Evolutionary conservation across 2,888 invertebrate species (phyloP).

Genomic region (Noctuana brunneofusca): DNA sequence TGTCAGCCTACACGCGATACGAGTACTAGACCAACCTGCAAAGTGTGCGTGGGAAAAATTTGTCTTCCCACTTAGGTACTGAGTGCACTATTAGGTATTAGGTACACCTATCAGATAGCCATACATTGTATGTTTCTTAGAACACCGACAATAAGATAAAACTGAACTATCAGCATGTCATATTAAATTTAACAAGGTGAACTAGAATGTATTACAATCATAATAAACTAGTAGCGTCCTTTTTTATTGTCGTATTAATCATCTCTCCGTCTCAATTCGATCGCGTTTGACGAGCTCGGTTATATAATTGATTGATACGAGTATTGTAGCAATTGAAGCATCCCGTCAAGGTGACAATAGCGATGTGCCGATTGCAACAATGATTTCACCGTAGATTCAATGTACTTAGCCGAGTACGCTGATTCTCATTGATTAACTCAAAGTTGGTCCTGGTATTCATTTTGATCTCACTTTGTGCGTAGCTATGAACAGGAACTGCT

Average conservation of each 20-base stretch:
- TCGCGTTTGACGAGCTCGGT: constrained; percentile 7
- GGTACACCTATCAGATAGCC: neutral
- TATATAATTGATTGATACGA: constrained; percentile 14
- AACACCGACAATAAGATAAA: neutral
- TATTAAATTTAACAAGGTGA: constrained; percentile 1
- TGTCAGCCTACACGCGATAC: neutral
- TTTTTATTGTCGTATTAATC: constrained; percentile 11
- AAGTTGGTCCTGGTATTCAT: neutral
- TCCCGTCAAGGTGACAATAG: constrained; percentile 27
- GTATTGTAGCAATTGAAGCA: constrained; percentile 14
- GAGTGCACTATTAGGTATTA: too few relatives aligned
- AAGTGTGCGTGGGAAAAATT: constrained; percentile 6
- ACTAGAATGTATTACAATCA: constrained; percentile 4
- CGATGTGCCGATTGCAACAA: constrained; percentile 6
- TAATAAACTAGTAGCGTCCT: constrained; percentile 5
- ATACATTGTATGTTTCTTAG: neutral
- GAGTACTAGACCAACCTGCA: neutral
- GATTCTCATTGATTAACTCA: neutral
- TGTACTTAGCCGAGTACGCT: constrained; percentile 1
- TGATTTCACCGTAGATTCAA: constrained; percentile 6
- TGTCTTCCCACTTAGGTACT: constrained; percentile 4
- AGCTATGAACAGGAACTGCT: neutral
- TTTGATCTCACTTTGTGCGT: neutral
- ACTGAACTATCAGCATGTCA: neutral
- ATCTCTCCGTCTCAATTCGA: constrained; percentile 6